phyloP scores from a whole-genome alignment of 2,113 vertebrate genomes.

The Dunckerocampus dactyliophorus region DNA sequence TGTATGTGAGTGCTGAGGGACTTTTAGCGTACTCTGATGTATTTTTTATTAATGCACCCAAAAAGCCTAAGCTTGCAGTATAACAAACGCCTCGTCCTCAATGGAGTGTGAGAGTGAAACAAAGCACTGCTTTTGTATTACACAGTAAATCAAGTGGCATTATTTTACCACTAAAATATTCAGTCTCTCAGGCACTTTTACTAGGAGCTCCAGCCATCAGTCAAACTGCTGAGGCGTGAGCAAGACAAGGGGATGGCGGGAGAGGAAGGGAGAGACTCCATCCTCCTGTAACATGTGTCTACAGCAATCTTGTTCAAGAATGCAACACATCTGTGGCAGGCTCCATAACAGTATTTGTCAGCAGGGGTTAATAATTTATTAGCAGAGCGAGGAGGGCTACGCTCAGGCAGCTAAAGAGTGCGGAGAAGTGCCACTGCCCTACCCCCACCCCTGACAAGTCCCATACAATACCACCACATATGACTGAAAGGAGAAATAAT shows the following conservation, averaged over 20 bases:
- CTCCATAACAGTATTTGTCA: slow-evolving; percentile 82
- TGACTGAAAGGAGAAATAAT: slow-evolving; percentile 62
- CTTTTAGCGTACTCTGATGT: slow-evolving; percentile 66
- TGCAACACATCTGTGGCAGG: slow-evolving; percentile 77
- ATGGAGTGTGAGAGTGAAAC: slow-evolving; percentile 74
- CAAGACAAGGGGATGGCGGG: slow-evolving; percentile 82
- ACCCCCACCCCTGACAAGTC: slow-evolving; percentile 60
- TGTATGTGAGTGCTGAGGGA: slow-evolving; percentile 33
- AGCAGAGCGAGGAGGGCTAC: slow-evolving; percentile 70
- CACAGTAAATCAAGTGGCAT: slow-evolving; percentile 98
- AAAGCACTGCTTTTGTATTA: slow-evolving; percentile 81
- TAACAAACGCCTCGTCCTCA: slow-evolving; percentile 66
- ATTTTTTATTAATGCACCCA: slow-evolving; percentile 77
- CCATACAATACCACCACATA: slow-evolving; percentile 60
- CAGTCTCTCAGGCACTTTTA: slow-evolving; percentile 97
- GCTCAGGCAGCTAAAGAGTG: slow-evolving; percentile 68
- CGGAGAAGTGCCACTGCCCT: slow-evolving; percentile 47
- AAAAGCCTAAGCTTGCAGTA: slow-evolving; percentile 62
- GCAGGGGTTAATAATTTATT: slow-evolving; percentile 82
- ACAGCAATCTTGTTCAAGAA: slow-evolving; percentile 97
- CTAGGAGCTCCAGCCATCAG: slow-evolving; percentile 86
- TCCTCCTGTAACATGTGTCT: slow-evolving; percentile 97
- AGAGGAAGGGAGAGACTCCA: slow-evolving; percentile 85
- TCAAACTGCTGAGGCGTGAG: slow-evolving; percentile 97
- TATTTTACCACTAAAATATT: slow-evolving; percentile 96